Conservation (phyloP, 2,113 vertebrate species). For the Bombycilla garrulus region DNA sequence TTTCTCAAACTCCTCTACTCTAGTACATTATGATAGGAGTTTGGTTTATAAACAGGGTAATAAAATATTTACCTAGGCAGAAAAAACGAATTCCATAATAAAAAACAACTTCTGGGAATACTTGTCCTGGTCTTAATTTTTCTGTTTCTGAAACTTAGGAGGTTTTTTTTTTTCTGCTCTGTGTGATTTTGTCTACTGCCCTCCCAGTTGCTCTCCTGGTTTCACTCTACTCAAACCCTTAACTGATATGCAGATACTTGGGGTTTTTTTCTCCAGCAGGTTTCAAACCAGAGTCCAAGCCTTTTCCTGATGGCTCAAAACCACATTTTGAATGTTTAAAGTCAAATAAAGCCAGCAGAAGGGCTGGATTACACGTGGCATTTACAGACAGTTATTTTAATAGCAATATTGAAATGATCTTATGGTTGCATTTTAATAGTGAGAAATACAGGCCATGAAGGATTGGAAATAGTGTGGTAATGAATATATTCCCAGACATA, state of each 20-base stretch:
- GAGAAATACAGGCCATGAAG: neutral
- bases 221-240: neutral
- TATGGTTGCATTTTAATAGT: neutral
- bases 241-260: neutral
- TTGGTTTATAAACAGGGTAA: neutral
- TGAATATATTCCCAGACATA: neutral
- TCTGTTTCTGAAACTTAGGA: neutral
- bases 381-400: neutral
- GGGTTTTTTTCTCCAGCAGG: neutral
- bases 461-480: neutral
- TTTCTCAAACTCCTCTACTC: neutral
- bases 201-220: neutral
- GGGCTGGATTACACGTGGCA: neutral
- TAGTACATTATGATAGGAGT: neutral
- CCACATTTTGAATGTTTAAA: neutral
- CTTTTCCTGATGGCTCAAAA: neutral
- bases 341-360: neutral
- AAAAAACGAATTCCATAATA: slow-evolving; percentile 1
- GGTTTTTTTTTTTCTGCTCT: fast-evolving
- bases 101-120: neutral
- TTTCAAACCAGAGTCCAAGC: neutral
- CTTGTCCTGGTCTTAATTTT: neutral
- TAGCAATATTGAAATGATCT: neutral
- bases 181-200: neutral
- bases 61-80: neutral